Evolutionary conservation across 2,113 vertebrate species (phyloP).

Genomic region (Sarotherodon lohbergeri): DNA sequence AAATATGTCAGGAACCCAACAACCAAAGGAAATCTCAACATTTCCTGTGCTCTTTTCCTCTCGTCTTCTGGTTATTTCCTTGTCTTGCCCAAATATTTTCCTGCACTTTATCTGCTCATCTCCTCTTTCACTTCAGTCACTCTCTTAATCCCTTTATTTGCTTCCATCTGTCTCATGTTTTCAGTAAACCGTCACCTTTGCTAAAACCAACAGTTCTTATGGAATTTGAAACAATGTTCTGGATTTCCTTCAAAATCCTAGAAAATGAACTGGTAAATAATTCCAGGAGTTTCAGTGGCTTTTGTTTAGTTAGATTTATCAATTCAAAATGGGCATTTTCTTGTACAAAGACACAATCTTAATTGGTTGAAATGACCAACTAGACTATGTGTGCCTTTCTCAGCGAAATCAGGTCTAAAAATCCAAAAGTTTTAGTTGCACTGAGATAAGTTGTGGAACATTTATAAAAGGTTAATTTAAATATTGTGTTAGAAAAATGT

Average conservation of each 20-base stretch:
- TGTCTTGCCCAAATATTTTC: background rate
- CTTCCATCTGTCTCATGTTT: background rate
- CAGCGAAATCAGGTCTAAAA: accelerated
- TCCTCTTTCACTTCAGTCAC: background rate
- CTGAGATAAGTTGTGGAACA: background rate
- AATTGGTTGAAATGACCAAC: background rate
- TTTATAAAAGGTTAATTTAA: background rate
- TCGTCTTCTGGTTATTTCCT: constrained; percentile 24
- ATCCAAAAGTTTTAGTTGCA: background rate
- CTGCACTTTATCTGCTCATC: background rate
- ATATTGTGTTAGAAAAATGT: background rate
- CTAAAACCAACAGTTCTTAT: background rate
- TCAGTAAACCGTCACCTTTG: background rate
- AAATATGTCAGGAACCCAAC: constrained; percentile 21
- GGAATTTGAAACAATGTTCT: background rate
- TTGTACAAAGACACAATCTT: background rate
- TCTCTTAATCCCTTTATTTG: background rate
- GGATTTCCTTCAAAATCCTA: background rate
- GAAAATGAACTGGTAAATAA: background rate
- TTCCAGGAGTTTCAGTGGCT: background rate
- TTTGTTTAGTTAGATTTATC: background rate
- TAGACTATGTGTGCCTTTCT: background rate
- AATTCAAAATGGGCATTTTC: background rate
- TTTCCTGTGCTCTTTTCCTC: constrained; percentile 74
- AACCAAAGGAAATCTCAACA: constrained; percentile 73